Evolutionary conservation across 2,113 vertebrate genomes (phyloP), one percentile per base, ranked within the genome.

Genomic region (Tetrao urogallus): DNA sequence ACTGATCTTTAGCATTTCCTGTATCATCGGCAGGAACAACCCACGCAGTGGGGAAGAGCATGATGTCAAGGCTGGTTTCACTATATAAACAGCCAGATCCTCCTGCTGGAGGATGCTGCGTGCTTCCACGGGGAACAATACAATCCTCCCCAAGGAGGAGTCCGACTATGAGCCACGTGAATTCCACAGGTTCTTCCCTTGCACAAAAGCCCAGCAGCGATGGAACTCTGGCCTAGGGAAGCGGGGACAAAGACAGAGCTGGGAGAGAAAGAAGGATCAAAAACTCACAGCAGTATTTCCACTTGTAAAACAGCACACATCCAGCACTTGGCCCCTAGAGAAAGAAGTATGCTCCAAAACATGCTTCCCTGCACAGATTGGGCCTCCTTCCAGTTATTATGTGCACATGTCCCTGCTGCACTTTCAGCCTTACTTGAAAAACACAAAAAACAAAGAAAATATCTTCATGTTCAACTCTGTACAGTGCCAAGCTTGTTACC

Each of bases 381-480:
- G 92, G 96, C 92, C 90, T 92, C 92, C 70, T 76, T 93, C 88
- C 92, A 84, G 80, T 91, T 91, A 92, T 81, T 77, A 88, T 32
- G 65, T 57, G 69, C 80, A 89, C 65, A 88, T 80, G 63, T 65
- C 88, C 94, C 83, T 34, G 54, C 73, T 93, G 91, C 6, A 8
- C 71, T 88, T 88, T 75, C 73, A 80, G 70, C 3, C 73, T 58
- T 60, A 48, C 60, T 93, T 86, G 2, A 3, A 15, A 40, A 67
- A 38, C 60, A 9, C 70, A 47, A 48, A 89, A 90, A 87, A 79
- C 78, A 92, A 95, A 96, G 93, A 60, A 88, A 83, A 74, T 43
- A 38, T 16, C 85, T 78, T 86, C 50, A 32, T 8, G 25, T 30
- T 63, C 65, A 12, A 12, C 60, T 30, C 69, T 12, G 50, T 22